phyloP scores from a whole-genome alignment of 2,888 invertebrate species.

The Chymomyza caudatula region DNA sequence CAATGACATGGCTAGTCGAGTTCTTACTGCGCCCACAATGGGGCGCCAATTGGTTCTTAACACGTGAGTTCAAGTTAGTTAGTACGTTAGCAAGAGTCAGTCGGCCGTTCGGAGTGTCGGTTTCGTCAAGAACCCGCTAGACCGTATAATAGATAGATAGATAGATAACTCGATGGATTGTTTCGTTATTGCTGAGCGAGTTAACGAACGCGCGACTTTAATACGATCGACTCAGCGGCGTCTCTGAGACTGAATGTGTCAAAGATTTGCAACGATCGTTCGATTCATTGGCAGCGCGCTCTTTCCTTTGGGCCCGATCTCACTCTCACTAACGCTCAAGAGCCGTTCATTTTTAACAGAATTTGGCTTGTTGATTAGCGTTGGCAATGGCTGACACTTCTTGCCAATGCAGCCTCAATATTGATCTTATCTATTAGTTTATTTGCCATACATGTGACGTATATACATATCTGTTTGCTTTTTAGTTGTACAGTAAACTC shows the following conservation, averaged over 20 bases:
- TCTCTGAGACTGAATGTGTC: slow-evolving; percentile 23
- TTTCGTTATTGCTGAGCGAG: neutral
- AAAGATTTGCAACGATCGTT: slow-evolving; percentile 16
- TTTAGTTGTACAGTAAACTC: neutral
- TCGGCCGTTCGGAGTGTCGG: neutral
- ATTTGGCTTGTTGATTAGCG: slow-evolving; percentile 58
- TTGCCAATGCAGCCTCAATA: slow-evolving; percentile 22
- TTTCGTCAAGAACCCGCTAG: neutral
- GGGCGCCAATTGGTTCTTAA: neutral
- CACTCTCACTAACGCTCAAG: neutral
- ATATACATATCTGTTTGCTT: neutral
- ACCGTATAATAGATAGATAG: neutral
- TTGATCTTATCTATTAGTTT: slow-evolving; percentile 34
- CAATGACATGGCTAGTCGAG: slow-evolving; percentile 57
- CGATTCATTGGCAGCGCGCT: slow-evolving; percentile 3
- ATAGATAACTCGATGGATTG: neutral
- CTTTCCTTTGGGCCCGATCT: neutral
- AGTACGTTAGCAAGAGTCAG: neutral
- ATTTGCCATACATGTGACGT: slow-evolving; percentile 31
- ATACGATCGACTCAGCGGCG: slow-evolving; percentile 6
- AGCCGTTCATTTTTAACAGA: neutral
- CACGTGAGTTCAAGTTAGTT: neutral
- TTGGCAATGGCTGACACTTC: slow-evolving; percentile 1
- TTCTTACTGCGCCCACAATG: neutral
- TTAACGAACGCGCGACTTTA: neutral